These are phyloP conservation scores for Palaemon carinicauda DNA, from an alignment of 1,140 invertebrate species.

Conservation along the genomic window DNA sequence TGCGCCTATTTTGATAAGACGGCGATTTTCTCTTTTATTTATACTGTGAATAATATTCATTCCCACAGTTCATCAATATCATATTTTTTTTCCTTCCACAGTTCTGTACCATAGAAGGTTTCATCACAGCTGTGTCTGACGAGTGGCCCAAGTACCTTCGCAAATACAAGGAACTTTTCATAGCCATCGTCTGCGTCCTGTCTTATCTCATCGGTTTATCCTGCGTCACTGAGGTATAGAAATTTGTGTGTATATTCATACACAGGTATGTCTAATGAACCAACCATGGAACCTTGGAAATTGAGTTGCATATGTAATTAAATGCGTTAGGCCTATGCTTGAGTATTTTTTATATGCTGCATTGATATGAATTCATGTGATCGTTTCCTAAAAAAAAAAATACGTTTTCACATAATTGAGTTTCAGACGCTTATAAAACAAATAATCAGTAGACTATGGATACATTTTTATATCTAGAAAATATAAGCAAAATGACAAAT, in stretches of 20 bases:
- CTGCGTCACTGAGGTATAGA: constrained; percentile 85
- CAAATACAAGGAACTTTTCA: constrained; percentile 89
- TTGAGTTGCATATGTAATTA: no score
- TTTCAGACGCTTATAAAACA: no score
- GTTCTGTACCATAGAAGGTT: constrained; percentile 98
- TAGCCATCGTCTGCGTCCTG: constrained; percentile 87
- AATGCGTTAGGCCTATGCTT: no score
- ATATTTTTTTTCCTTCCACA: constrained; percentile 67
- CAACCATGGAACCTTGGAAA: no score
- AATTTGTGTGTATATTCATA: neutral
- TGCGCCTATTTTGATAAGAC: neutral
- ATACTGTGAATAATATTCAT: no score
- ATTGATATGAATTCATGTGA: no score
- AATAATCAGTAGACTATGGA: no score
- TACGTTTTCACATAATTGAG: no score
- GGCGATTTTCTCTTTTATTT: neutral
- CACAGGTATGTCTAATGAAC: neutral
- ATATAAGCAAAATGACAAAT: no score
- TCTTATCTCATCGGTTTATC: constrained; percentile 91
- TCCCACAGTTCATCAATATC: neutral
- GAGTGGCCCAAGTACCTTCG: constrained; percentile 90
- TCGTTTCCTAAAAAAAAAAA: no score
- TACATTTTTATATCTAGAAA: no score
- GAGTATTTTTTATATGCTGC: no score
- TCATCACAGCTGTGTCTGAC: constrained; percentile 94